Conservation (phyloP, 2,113 vertebrate species). For the Mesocricetus auratus region DNA sequence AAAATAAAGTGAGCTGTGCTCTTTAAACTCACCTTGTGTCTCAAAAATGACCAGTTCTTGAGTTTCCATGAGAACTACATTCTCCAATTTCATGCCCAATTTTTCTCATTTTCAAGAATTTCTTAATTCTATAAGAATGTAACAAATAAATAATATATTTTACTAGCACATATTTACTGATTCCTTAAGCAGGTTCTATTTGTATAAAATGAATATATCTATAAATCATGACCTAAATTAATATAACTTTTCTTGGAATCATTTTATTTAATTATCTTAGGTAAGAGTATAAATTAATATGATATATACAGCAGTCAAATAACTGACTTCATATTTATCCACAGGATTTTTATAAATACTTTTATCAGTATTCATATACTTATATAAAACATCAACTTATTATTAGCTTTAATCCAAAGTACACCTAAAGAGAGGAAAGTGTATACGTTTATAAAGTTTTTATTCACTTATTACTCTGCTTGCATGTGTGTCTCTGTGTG, state of each 20-base stretch:
- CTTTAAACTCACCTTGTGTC: not conserved
- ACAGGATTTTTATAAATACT: not conserved
- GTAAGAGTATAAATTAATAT: not conserved
- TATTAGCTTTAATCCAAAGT: not conserved
- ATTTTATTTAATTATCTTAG: not conserved
- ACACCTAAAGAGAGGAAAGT: not conserved
- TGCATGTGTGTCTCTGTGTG: not conserved
- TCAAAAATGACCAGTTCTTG: not conserved
- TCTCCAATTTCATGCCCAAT: not conserved
- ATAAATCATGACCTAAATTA: not conserved
- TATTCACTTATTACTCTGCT: not conserved
- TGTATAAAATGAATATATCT: not conserved
- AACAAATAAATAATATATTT: not conserved
- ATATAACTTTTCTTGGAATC: not conserved
- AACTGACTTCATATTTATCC: not conserved
- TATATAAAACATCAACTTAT: not conserved
- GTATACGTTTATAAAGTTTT: not conserved
- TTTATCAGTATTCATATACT: not conserved
- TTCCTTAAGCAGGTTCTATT: not conserved
- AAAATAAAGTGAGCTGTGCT: not conserved
- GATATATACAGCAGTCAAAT: not conserved
- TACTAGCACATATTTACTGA: not conserved
- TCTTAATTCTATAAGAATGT: not conserved
- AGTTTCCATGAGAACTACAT: not conserved
- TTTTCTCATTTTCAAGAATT: not conserved